Percentiles rank a stretch among this genome's conserved stretches.
Conservation (phyloP, 2,888 invertebrate genomes). For the Pseudococcus longispinus region DNA sequence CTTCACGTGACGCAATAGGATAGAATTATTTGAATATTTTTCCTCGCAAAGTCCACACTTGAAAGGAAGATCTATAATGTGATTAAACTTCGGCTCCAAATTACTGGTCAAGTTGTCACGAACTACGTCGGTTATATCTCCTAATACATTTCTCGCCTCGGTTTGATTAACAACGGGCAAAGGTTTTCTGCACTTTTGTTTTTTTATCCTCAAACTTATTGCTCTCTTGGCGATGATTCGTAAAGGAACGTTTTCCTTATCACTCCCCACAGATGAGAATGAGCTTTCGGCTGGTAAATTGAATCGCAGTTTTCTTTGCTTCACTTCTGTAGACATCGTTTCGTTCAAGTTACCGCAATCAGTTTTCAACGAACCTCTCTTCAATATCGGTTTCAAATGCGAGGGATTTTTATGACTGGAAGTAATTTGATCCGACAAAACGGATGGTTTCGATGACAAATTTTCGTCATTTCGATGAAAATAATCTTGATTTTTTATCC, state of each 20-base stretch:
- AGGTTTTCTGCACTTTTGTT: background rate
- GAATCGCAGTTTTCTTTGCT: constrained; percentile 59
- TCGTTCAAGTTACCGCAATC: background rate
- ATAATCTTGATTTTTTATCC: background rate
- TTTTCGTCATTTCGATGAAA: background rate
- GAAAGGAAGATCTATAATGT: constrained; percentile 57
- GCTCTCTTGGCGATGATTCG: background rate
- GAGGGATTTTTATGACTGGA: background rate
- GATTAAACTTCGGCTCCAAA: background rate
- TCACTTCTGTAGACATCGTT: background rate
- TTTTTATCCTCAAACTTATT: background rate
- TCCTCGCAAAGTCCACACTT: constrained; percentile 60
- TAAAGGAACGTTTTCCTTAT: constrained; percentile 16
- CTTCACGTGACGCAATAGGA: constrained; percentile 60
- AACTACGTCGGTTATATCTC: constrained; percentile 15
- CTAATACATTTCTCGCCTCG: constrained; percentile 7
- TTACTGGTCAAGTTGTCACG: background rate
- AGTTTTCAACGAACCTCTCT: background rate
- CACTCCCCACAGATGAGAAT: background rate
- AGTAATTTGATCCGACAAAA: background rate
- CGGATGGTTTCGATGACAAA: background rate
- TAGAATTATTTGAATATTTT: constrained; percentile 59
- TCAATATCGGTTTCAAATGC: constrained; percentile 31
- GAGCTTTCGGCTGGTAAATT: constrained; percentile 58
- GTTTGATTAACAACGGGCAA: background rate